Percentiles rank a stretch among this genome's conserved stretches.
phyloP scores from a whole-genome alignment of 2,797 vertebrate species.

The Danio albolineatus region DNA sequence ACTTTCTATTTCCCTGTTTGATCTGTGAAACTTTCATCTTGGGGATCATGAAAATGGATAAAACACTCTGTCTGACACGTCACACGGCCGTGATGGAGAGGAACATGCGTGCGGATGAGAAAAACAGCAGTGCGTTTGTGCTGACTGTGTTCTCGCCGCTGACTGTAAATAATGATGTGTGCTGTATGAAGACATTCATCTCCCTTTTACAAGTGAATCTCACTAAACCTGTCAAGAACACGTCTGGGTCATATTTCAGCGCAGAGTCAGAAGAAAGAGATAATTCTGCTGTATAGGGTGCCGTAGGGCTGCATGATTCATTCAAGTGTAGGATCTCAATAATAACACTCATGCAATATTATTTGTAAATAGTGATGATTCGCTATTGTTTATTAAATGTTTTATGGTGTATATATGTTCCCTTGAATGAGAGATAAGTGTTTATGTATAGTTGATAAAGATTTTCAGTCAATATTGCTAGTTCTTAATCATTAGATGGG shows the following conservation, averaged over 20 bases:
- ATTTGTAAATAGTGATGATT: no score
- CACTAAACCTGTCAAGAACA: slow-evolving; percentile 23
- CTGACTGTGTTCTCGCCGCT: neutral
- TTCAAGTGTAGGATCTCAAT: no score
- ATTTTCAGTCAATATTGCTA: no score
- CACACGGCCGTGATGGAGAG: neutral
- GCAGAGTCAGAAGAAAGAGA: neutral
- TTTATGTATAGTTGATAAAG: no score
- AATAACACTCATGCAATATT: no score
- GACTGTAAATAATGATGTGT: slow-evolving; percentile 24
- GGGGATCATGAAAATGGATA: neutral
- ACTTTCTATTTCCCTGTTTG: neutral
- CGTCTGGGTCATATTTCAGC: neutral
- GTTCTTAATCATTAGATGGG: no score
- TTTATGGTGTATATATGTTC: no score
- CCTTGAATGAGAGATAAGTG: no score
- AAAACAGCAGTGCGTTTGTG: neutral
- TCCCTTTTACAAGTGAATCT: neutral
- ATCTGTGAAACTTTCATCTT: neutral
- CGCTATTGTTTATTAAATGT: no score
- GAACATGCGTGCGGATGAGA: neutral
- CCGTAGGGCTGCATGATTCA: no score
- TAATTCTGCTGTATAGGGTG: neutral
- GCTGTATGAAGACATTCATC: slow-evolving; percentile 3
- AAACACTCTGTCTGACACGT: neutral